phyloP scores from a whole-genome alignment of 2,113 vertebrate species.

The Chinchilla lanigera region DNA sequence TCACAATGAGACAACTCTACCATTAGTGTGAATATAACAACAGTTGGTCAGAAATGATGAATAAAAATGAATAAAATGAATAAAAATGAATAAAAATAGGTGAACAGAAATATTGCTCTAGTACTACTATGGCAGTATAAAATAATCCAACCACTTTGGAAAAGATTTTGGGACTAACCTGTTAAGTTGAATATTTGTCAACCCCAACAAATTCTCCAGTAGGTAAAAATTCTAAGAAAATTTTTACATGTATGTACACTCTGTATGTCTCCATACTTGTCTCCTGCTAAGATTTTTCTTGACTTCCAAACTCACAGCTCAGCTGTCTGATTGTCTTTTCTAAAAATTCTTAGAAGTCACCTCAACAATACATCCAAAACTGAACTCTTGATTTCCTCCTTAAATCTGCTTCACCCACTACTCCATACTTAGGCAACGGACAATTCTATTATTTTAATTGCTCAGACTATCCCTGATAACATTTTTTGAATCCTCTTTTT shows the following conservation, averaged over 20 bases:
- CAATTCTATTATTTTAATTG: neutral
- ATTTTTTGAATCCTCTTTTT: neutral
- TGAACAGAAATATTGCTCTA: neutral
- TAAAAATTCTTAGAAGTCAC: neutral
- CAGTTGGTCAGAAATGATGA: no score
- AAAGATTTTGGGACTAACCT: neutral
- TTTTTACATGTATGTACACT: neutral
- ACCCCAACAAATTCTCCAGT: neutral
- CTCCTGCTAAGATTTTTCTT: neutral
- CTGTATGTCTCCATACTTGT: neutral
- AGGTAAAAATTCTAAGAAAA: neutral
- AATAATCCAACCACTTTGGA: neutral
- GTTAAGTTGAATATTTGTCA: neutral
- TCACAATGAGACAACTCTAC: neutral
- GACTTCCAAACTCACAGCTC: neutral
- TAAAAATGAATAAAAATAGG: no score
- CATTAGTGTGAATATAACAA: neutral
- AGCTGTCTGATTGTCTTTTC: neutral
- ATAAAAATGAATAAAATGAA: no score
- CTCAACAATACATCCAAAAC: neutral
- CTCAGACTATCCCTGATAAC: neutral
- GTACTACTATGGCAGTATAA: neutral
- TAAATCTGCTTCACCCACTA: neutral
- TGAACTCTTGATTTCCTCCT: neutral
- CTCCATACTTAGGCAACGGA: neutral